Evolutionary conservation across 2,888 invertebrate species (phyloP).

Genomic region (Brachyptera putata): DNA sequence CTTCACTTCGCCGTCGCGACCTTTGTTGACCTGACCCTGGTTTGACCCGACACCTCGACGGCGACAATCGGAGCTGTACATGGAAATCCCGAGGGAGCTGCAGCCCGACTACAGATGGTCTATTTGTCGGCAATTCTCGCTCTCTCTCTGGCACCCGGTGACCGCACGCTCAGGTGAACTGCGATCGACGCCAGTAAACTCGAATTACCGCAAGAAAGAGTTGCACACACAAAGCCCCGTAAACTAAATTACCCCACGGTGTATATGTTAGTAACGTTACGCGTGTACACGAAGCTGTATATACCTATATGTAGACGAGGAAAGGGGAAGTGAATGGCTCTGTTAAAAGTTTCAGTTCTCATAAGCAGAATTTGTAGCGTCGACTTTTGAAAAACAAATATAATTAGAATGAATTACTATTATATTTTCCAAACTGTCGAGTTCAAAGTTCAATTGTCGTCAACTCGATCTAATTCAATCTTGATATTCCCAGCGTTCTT

Average conservation of each 20-base stretch:
- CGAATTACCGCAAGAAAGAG: constrained; percentile 15
- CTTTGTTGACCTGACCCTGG: constrained; percentile 22
- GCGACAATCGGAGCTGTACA: not conserved
- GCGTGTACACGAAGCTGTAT: no score
- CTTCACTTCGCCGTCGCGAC: not conserved
- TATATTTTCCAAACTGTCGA: no score
- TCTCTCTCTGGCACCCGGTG: not conserved
- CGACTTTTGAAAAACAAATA: not conserved
- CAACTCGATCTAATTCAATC: no score
- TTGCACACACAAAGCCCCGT: not conserved
- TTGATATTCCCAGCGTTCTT: no score
- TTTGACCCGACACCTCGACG: constrained; percentile 13
- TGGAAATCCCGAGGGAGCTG: no score
- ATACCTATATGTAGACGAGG: no score
- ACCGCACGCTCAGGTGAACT: no score
- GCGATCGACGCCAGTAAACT: constrained; percentile 7
- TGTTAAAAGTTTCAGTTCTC: not conserved
- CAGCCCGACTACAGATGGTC: no score
- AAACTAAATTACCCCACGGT: constrained; percentile 14
- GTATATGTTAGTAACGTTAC: no score
- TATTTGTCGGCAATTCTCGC: not conserved
- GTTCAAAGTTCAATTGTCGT: no score
- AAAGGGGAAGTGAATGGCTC: constrained; percentile 3
- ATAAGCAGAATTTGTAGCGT: not conserved
- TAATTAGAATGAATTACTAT: not conserved